These are phyloP conservation scores for Alauda arvensis DNA, from an alignment of 2,797 vertebrate species.

Conservation along the genomic window DNA sequence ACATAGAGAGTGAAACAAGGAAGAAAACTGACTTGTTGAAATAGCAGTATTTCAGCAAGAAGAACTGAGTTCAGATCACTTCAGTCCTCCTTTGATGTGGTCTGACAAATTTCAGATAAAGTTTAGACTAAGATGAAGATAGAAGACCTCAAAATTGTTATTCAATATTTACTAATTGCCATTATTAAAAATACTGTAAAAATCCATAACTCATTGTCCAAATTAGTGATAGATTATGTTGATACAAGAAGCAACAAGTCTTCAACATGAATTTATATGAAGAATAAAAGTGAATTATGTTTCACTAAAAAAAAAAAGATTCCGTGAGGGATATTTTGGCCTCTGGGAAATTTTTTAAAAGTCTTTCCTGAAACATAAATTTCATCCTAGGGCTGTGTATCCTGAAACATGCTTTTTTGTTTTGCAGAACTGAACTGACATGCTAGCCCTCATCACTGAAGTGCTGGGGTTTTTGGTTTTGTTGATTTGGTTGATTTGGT, in stretches of 20 bases:
- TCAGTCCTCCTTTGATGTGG: neutral
- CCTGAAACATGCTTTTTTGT: neutral
- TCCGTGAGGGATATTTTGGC: neutral
- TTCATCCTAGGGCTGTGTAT: neutral
- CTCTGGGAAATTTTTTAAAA: neutral
- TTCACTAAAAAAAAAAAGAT: neutral
- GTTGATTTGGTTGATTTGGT: rapidly evolving
- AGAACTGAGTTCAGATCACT: neutral
- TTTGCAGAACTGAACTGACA: neutral
- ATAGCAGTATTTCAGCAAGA: neutral
- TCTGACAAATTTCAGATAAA: neutral
- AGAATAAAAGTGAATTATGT: neutral
- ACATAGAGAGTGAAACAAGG: neutral
- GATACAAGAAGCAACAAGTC: neutral
- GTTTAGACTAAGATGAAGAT: neutral
- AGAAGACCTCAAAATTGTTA: neutral
- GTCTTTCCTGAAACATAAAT: neutral
- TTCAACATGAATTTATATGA: neutral
- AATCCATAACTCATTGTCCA: neutral
- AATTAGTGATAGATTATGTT: neutral
- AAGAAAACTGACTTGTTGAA: neutral
- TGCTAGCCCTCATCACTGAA: neutral
- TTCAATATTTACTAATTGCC: neutral
- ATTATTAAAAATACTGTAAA: neutral
- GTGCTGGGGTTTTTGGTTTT: rapidly evolving